phyloP scores from a whole-genome alignment of 2,888 invertebrate species.

The Kryphioiulus occultus region DNA sequence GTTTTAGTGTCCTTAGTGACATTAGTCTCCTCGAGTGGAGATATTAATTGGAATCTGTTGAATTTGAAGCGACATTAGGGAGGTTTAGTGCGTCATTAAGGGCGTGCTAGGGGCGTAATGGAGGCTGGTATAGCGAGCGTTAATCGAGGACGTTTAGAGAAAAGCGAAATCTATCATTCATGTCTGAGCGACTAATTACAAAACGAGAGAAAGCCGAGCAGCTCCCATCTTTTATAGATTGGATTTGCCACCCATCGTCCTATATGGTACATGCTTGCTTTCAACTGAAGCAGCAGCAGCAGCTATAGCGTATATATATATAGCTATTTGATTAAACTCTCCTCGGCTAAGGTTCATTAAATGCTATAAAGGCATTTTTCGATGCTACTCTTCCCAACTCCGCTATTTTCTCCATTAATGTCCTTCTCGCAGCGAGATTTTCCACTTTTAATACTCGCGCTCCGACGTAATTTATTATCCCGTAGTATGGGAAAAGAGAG shows the following conservation, averaged over 20 bases:
- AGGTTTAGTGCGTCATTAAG: background rate
- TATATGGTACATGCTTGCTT: too few relatives aligned
- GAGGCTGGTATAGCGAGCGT: background rate
- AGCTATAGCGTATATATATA: background rate
- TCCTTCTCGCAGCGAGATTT: background rate
- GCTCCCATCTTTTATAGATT: slow-evolving; percentile 22
- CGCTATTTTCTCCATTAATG: slow-evolving; percentile 40
- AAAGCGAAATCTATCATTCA: slow-evolving; percentile 37
- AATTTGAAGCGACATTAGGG: background rate
- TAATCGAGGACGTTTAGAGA: slow-evolving; percentile 24
- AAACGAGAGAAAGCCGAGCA: slow-evolving; percentile 3
- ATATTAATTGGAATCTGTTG: background rate
- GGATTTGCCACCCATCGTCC: slow-evolving; percentile 30
- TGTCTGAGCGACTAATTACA: slow-evolving; percentile 43
- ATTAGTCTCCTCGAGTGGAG: too few relatives aligned
- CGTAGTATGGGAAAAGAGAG: background rate
- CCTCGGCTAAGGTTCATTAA: slow-evolving; percentile 41
- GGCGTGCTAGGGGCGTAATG: background rate
- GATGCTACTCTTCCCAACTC: slow-evolving; percentile 37
- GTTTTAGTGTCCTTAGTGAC: too few relatives aligned
- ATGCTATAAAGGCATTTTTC: slow-evolving; percentile 12
- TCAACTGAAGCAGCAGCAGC: background rate
- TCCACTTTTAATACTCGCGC: slow-evolving; percentile 27
- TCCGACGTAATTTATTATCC: background rate
- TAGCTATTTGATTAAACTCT: slow-evolving; percentile 43